Evolutionary conservation across 2,113 vertebrate genomes (phyloP).

Genomic region (Pollimyrus isidori): DNA sequence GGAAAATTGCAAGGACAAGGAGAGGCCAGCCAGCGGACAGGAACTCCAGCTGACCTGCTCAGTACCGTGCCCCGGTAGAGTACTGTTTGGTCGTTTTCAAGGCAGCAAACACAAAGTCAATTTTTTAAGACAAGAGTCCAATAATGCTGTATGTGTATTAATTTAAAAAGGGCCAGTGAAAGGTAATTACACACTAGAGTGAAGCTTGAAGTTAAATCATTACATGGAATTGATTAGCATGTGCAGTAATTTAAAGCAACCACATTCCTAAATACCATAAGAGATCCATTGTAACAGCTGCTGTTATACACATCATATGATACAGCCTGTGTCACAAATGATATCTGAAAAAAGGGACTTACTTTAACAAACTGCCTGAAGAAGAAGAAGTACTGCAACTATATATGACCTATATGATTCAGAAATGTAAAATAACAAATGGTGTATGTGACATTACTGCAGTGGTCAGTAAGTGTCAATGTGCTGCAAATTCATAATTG

Average conservation of each 20-base stretch:
- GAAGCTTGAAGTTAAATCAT: not conserved
- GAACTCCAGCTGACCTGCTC: slow-evolving; percentile 71
- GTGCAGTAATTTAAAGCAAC: not conserved
- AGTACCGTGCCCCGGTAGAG: slow-evolving; percentile 83
- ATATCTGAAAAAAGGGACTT: not conserved
- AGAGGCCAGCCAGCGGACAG: slow-evolving; percentile 50
- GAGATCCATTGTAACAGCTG: not conserved
- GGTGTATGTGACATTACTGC: not conserved
- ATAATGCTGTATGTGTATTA: not conserved
- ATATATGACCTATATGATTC: not conserved
- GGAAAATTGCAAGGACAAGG: slow-evolving; percentile 63
- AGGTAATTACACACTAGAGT: not conserved
- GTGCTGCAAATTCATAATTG: not conserved
- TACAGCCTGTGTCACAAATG: not conserved
- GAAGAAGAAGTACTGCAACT: not conserved
- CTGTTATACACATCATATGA: not conserved
- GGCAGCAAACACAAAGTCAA: not conserved
- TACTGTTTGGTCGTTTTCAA: not conserved
- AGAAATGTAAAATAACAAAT: not conserved
- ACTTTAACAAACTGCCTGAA: not conserved
- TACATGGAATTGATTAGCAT: not conserved
- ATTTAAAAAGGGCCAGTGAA: not conserved
- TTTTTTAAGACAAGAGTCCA: not conserved
- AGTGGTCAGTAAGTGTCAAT: not conserved
- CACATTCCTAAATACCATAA: not conserved